Evolutionary conservation across 2,113 vertebrate genomes (phyloP), one percentile per base, ranked within the genome.

Genomic region (Guaruba guarouba): DNA sequence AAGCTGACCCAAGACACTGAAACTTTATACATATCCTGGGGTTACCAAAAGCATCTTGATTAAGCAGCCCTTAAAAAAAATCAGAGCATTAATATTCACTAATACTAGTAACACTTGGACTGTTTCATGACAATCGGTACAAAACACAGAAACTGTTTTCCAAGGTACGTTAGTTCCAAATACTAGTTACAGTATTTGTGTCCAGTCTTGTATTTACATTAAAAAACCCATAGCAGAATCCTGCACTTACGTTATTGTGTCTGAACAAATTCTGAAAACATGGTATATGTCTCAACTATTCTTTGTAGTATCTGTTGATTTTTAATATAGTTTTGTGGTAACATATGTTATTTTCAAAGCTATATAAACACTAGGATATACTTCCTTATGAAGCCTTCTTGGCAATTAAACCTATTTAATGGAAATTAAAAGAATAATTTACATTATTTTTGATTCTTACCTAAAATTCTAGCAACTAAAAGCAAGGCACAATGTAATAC

Each of bases 401-500:
- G 64, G 49, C 37, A 89, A 91, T 76, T 66, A 76, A 79, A 63
- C 55, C 29, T 61, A 43, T 49, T 93, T 54, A 76, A 74, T 29
- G 19, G 62, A 93, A 92, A 94, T 57, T 1, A 95, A 96, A 78
- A 5, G 1, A 93, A 8, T 84, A 83, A 37, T 63, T 89, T 62
- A 85, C 68, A 71, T 92, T 64, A 82, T 27, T 52, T 91, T 64
- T 87, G 27, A 81, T 85, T 63, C 62, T 35, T 93, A 92, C 70
- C 61, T 87, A 88, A 88, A 83, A 96, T 86, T 81, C 77, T 43
- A 88, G 69, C 95, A 90, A 92, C 69, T 74, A 75, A 92, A 96
- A 95, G 74, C 96, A 98, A 98, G 98, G 98, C 98, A 98, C 97
- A 87, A 91, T 1, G 7, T 88, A 95, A 92, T 62, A 81, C 91